Percentiles rank a stretch among this genome's conserved stretches.
phyloP scores from a whole-genome alignment of 2,797 vertebrate genomes.

The Delichon dasypus region DNA sequence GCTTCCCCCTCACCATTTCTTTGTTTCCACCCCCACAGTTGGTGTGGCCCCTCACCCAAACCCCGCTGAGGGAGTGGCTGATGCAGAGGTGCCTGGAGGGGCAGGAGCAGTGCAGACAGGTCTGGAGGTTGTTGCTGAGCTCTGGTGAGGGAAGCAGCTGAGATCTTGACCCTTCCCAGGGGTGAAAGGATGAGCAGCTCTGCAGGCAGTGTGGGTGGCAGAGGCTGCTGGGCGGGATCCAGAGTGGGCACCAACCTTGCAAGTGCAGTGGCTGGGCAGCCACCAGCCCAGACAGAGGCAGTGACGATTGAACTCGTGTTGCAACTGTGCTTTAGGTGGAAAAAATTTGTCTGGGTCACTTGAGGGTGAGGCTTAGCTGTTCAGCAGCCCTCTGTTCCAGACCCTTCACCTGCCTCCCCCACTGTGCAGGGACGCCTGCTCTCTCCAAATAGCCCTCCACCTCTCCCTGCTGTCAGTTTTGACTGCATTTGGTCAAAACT shows the following conservation, averaged over 20 bases:
- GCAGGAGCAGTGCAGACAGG: neutral
- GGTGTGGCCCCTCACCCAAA: neutral
- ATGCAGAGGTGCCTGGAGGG: neutral
- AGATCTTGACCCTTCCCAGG: neutral
- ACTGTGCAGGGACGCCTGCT: accelerated
- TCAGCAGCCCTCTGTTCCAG: neutral
- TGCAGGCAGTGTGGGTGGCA: neutral
- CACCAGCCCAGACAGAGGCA: neutral
- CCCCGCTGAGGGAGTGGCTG: neutral
- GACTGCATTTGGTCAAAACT: neutral
- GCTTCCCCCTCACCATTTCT: neutral
- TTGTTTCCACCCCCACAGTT: neutral
- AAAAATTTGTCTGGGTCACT: conserved; percentile 13
- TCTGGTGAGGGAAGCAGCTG: neutral
- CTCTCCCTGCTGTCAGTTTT: neutral
- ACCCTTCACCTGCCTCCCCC: neutral
- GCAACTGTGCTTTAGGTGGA: conserved; percentile 28
- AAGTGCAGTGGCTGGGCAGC: neutral
- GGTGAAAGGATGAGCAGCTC: neutral
- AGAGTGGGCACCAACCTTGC: neutral
- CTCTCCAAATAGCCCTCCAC: neutral
- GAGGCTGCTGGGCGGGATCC: neutral
- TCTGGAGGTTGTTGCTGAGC: neutral
- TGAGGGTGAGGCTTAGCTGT: conserved; percentile 28
- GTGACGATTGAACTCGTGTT: neutral